Conservation (phyloP, 2,113 vertebrate genomes). For the Himantopus leucocephalus region DNA sequence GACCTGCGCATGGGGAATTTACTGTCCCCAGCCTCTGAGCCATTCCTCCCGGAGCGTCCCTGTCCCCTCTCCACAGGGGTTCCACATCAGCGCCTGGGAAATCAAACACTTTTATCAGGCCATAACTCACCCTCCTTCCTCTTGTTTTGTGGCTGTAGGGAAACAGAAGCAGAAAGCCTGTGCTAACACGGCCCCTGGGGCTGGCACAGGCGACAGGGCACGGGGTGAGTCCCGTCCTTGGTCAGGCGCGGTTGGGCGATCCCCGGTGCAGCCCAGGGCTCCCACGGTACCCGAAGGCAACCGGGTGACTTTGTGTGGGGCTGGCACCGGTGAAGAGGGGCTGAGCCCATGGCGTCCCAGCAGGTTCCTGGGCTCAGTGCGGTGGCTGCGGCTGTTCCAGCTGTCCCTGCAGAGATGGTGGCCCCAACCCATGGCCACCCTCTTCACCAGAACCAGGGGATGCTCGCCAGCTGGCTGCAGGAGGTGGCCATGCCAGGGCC, state of each 20-base stretch:
- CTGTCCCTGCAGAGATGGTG: neutral
- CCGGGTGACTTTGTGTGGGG: too few species aligned
- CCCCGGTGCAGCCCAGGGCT: neutral
- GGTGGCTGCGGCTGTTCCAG: neutral
- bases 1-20: too few species aligned
- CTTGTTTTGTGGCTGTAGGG: neutral
- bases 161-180: neutral
- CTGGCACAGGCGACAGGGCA: too few species aligned
- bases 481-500: rapidly evolving
- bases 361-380: neutral
- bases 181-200: neutral
- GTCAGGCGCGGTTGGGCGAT: neutral
- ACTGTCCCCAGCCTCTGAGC: neutral
- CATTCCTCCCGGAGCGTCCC: neutral
- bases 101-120: neutral
- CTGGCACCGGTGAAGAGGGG: neutral
- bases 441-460: neutral
- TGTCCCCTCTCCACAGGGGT: too few species aligned
- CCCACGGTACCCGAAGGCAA: neutral
- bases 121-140: neutral
- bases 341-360: neutral
- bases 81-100: neutral
- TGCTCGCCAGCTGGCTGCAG: neutral
- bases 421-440: neutral
- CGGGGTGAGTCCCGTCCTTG: neutral